A percentile compares a stretch with the other conserved stretches of the same genome.
These are phyloP conservation scores for Enchytraeus crypticus DNA, from an alignment of 2,888 invertebrate species.

Conservation along the genomic window DNA sequence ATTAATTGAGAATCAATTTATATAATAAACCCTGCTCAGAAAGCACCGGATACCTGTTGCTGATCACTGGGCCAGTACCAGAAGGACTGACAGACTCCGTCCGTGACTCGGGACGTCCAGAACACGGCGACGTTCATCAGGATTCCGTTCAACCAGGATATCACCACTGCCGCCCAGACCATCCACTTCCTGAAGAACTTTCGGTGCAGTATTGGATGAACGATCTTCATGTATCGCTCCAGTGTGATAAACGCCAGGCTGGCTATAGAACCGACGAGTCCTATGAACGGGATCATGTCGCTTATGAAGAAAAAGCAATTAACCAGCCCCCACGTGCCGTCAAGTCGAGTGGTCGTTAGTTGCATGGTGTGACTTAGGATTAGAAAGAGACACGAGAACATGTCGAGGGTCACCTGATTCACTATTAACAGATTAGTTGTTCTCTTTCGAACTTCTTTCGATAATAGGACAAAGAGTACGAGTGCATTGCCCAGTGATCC, in stretches of 20 bases:
- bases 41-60: no score
- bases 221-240: slow-evolving; percentile 1
- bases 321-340: background rate
- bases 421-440: background rate
- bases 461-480: background rate
- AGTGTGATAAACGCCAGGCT: background rate
- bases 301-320: background rate
- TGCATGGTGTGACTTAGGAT: background rate
- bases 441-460: background rate
- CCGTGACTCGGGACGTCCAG: background rate
- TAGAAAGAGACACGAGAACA: background rate
- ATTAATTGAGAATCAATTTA: no score
- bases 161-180: background rate
- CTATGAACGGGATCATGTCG: background rate
- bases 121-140: background rate
- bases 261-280: background rate
- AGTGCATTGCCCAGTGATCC: background rate
- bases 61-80: background rate
- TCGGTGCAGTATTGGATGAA: background rate
- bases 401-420: background rate
- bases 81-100: background rate
- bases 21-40: no score
- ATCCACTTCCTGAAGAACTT: slow-evolving; percentile 1
- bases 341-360: background rate
- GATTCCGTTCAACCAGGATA: background rate